Percentiles rank a stretch among this genome's conserved stretches.
phyloP scores from a whole-genome alignment of 2,113 vertebrate genomes.

The Ctenodactylus gundi region DNA sequence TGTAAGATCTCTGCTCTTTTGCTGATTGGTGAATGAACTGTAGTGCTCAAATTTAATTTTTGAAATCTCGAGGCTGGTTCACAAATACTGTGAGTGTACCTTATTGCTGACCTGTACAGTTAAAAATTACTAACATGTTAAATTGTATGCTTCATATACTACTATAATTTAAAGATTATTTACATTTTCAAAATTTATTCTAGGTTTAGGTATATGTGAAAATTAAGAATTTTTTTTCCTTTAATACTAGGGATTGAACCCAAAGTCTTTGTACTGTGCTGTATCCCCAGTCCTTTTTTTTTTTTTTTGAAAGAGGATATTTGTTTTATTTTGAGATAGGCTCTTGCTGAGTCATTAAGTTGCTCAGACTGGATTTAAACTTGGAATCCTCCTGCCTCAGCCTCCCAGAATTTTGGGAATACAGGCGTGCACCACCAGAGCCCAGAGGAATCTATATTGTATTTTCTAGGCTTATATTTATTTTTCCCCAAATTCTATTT shows the following conservation, averaged over 20 bases:
- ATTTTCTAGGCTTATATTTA: no score
- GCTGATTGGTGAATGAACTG: not conserved
- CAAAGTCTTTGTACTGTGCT: not conserved
- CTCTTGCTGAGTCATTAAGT: not conserved
- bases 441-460: no score
- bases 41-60: slow-evolving; percentile 28
- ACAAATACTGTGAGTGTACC: not conserved
- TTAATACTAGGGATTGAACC: not conserved
- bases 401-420: not conserved
- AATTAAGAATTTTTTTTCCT: not conserved
- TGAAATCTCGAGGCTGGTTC: not conserved
- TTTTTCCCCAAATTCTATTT: no score
- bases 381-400: not conserved
- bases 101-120: not conserved
- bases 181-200: not conserved
- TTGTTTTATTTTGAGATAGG: not conserved
- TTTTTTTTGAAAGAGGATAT: no score
- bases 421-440: not conserved
- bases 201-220: slow-evolving; percentile 24
- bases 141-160: not conserved
- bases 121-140: not conserved
- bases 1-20: not conserved
- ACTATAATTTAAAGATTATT: not conserved
- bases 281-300: not conserved
- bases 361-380: not conserved